A percentile compares a stretch with the other conserved stretches of the same genome.
Evolutionary conservation across 92 coral and sea anemone genomes (phyloP).

Genomic region (Virgularia gustaviana): DNA sequence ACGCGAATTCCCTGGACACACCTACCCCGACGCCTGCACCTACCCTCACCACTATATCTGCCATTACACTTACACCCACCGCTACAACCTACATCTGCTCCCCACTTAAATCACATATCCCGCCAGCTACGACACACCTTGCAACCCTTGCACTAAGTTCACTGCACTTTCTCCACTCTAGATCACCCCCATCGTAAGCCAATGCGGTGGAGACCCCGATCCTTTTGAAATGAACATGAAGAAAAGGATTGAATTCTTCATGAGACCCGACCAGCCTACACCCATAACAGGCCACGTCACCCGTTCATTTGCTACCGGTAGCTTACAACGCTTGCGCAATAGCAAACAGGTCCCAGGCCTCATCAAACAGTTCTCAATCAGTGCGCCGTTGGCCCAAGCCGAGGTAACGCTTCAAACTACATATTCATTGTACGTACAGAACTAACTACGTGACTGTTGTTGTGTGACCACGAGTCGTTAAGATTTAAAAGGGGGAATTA

Average conservation of each 20-base stretch:
- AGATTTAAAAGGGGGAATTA: background rate
- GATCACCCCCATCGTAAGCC: slow-evolving; percentile 66
- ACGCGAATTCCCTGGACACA: too few species aligned
- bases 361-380: slow-evolving; percentile 50
- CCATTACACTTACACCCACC: too few species aligned
- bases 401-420: too few species aligned
- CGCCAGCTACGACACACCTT: slow-evolving; percentile 32
- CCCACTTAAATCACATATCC: too few species aligned
- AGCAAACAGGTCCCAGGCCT: slow-evolving; percentile 65
- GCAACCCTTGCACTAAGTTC: background rate
- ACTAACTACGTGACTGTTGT: too few species aligned
- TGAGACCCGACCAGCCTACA: slow-evolving; percentile 24
- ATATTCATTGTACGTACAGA: too few species aligned
- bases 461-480: too few species aligned
- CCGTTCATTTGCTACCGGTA: slow-evolving; percentile 24
- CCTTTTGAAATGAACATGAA: slow-evolving; percentile 66
- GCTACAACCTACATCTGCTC: too few species aligned
- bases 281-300: slow-evolving; percentile 38
- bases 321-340: slow-evolving; percentile 59
- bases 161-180: background rate
- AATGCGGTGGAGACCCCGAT: slow-evolving; percentile 71
- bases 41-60: too few species aligned
- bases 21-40: too few species aligned
- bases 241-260: slow-evolving; percentile 72
- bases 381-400: slow-evolving; percentile 79